Evolutionary conservation across 2,113 vertebrate species (phyloP).

Genomic region (Neodontobutis hainanensis): DNA sequence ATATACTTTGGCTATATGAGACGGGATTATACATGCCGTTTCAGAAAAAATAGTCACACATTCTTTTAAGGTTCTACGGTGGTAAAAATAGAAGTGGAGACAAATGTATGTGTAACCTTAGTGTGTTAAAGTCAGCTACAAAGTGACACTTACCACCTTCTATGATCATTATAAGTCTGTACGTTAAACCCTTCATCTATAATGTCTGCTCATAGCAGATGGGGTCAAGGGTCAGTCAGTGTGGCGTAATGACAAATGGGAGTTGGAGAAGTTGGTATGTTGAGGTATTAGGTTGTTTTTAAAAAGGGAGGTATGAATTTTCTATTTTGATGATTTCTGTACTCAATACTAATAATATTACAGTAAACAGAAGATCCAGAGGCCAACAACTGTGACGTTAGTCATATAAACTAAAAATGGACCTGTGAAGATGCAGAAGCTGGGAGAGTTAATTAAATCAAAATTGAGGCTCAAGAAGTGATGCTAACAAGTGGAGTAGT

Average conservation of each 20-base stretch:
- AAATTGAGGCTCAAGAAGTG: too few relatives aligned
- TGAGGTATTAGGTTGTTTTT: not conserved
- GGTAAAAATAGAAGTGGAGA: conserved; percentile 8
- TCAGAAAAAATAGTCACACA: not conserved
- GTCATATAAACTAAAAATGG: not conserved
- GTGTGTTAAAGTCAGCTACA: not conserved
- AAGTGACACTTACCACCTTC: not conserved
- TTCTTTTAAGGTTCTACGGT: not conserved
- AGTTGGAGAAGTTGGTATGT: not conserved
- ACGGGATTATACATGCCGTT: not conserved
- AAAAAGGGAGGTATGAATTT: not conserved
- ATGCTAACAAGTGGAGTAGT: too few relatives aligned
- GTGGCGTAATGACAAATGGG: not conserved
- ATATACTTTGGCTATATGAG: not conserved
- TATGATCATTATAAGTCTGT: not conserved
- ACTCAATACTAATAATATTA: not conserved
- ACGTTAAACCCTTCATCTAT: conserved; percentile 10
- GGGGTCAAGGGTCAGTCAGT: conserved; percentile 43
- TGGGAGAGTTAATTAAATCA: too few relatives aligned
- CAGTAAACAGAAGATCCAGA: not conserved
- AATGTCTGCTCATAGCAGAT: conserved; percentile 2
- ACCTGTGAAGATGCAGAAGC: too few relatives aligned
- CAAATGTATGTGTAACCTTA: conserved; percentile 8
- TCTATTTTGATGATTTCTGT: conserved; percentile 3
- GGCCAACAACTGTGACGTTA: not conserved